Evolutionary conservation across 1,140 invertebrate species (phyloP), one percentile per base, ranked within the genome.

Genomic region (Drosophila gunungcola): DNA sequence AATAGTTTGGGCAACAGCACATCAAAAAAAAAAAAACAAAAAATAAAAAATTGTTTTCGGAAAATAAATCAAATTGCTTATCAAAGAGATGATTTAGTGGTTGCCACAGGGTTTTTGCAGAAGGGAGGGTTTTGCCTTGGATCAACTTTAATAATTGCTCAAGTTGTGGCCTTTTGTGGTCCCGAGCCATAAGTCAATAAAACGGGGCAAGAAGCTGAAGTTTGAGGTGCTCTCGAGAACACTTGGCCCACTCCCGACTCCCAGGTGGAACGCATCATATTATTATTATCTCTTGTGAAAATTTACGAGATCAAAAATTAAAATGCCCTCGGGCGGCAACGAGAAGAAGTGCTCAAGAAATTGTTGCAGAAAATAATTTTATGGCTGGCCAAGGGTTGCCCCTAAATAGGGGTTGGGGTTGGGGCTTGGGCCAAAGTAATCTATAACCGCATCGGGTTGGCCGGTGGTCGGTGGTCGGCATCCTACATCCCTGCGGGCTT

Each of bases 231-330:
- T 46, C 36, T 41, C 12, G 0, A 25, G 27, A 49, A 13, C 10
- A 25, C 16, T 11, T 9, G 11, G 3, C 25, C 55, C 11, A 6
- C 21, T 16, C 48, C 52, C 49, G 27, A 52, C 65, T 65, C 57
- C 56, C 64, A 49, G 68, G 69, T 86, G 75, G 77, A 84, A 88
- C 83, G 84, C 76, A 89, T 89, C 86, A 80, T 89, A 89, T 90
- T 79, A 78, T 81, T 81, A 90, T 90, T 85, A 89, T 89, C 82
- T 86, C 76, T 78, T 83, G 82, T 86, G 73, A 82, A 82, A 90
- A 90, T 90, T 90, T 90, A 90, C 86, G 86, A 90, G 86, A 90
- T 90, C 81, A 90, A 86, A 90, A 90, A 90, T 90, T 90, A 90
- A 90, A 90, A 90, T 86, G 73, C 69, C 86, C 86, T 75, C 70